phyloP scores from a whole-genome alignment of 2,113 vertebrate species.

The Xiphias gladius region DNA sequence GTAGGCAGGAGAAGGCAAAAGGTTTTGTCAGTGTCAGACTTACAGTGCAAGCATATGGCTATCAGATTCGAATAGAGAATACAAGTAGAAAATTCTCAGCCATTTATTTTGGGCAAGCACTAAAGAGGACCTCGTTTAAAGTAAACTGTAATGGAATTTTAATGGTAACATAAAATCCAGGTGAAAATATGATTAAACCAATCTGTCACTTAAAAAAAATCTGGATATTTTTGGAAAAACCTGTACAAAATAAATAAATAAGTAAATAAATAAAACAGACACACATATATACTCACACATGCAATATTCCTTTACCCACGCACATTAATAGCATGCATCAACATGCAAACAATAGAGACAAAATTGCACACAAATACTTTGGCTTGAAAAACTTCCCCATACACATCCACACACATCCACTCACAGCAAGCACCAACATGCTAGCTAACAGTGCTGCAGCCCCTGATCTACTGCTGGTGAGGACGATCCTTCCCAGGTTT shows the following conservation, averaged over 20 bases:
- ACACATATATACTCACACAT: neutral
- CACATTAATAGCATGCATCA: slow-evolving; percentile 55
- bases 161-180: too few species aligned
- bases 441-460: neutral
- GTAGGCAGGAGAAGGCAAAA: too few species aligned
- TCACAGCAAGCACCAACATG: slow-evolving; percentile 69
- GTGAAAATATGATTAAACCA: too few species aligned
- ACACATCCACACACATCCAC: slow-evolving; percentile 3
- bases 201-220: too few species aligned
- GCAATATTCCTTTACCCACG: neutral
- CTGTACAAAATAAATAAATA: too few species aligned
- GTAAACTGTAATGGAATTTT: neutral
- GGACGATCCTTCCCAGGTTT: slow-evolving; percentile 11
- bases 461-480: slow-evolving; percentile 20
- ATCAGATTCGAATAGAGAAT: too few species aligned
- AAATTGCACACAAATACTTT: neutral
- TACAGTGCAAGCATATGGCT: too few species aligned
- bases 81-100: too few species aligned
- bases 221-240: too few species aligned
- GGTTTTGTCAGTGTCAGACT: too few species aligned
- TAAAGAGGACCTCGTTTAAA: too few species aligned
- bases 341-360: slow-evolving; percentile 38
- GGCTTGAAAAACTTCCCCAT: slow-evolving; percentile 2
- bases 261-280: slow-evolving; percentile 30
- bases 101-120: too few species aligned